Evolutionary conservation across 2,113 vertebrate species (phyloP).

Genomic region (Guaruba guarouba): DNA sequence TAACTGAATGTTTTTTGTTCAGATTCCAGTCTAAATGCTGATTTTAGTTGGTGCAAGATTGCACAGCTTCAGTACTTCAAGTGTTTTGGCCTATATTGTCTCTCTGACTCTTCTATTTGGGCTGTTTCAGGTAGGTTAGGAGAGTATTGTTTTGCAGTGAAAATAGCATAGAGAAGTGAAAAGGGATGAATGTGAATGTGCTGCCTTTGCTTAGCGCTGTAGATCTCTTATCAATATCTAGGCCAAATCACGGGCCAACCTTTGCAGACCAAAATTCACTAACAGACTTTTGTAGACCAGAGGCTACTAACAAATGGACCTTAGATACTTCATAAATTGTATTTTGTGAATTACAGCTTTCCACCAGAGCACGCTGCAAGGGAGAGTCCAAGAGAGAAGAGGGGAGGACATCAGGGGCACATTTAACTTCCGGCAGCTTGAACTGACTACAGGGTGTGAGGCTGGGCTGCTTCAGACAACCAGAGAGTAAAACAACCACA

Average conservation of each 20-base stretch:
- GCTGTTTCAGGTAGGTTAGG: background rate
- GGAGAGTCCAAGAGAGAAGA: background rate
- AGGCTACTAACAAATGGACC: background rate
- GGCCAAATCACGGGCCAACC: background rate
- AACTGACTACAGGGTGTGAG: fast-evolving
- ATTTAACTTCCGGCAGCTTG: background rate
- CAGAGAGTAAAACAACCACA: background rate
- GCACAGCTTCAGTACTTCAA: background rate
- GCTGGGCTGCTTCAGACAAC: background rate
- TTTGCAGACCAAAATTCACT: background rate
- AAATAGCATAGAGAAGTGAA: background rate
- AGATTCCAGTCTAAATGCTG: background rate
- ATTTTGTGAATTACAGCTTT: background rate
- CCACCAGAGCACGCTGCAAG: background rate
- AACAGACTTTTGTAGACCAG: background rate
- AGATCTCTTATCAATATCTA: background rate
- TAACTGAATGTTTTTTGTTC: background rate
- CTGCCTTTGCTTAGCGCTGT: background rate
- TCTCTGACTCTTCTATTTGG: background rate
- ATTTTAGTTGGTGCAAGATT: background rate
- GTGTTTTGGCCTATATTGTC: background rate
- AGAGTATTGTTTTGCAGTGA: background rate
- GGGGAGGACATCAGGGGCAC: background rate
- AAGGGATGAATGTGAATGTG: background rate
- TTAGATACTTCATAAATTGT: background rate